Conservation (phyloP, 2,888 invertebrate genomes). For the Empis stercorea region DNA sequence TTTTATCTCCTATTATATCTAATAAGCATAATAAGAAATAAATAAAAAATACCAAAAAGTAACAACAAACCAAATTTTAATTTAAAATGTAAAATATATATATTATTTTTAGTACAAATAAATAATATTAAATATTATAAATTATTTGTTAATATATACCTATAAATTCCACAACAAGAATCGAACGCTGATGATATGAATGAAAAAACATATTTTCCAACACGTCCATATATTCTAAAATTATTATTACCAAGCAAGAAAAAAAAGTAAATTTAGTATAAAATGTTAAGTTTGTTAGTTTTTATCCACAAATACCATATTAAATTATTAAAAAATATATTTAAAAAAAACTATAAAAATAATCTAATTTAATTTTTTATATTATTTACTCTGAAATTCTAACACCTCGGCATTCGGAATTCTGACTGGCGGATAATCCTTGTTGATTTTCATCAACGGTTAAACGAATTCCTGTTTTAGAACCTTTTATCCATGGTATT, state of each 20-base stretch:
- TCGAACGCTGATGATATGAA: slow-evolving; percentile 57
- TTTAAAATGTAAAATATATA: too few species aligned
- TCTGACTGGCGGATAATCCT: slow-evolving; percentile 17
- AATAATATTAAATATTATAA: not conserved
- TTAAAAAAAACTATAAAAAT: not conserved
- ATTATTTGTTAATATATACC: slow-evolving; percentile 38
- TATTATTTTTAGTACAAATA: too few species aligned
- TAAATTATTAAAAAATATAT: not conserved
- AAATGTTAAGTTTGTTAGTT: not conserved
- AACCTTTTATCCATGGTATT: slow-evolving; percentile 49
- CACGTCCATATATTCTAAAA: slow-evolving; percentile 53
- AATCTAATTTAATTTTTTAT: slow-evolving; percentile 13
- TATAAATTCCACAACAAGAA: slow-evolving; percentile 57
- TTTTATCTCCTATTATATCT: too few species aligned
- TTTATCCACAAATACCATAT: not conserved
- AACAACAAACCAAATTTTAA: too few species aligned
- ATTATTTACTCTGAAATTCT: slow-evolving; percentile 53
- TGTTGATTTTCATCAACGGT: slow-evolving; percentile 23
- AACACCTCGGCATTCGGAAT: slow-evolving; percentile 45
- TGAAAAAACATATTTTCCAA: slow-evolving; percentile 55
- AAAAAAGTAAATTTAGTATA: slow-evolving; percentile 6
- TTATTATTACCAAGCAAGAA: slow-evolving; percentile 20
- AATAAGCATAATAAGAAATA: too few species aligned
- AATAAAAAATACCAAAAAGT: too few species aligned
- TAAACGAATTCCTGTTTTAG: slow-evolving; percentile 50